These are phyloP conservation scores for Poeciliopsis turrubarensis DNA, from an alignment of 2,113 vertebrate genomes.

Conservation along the genomic window DNA sequence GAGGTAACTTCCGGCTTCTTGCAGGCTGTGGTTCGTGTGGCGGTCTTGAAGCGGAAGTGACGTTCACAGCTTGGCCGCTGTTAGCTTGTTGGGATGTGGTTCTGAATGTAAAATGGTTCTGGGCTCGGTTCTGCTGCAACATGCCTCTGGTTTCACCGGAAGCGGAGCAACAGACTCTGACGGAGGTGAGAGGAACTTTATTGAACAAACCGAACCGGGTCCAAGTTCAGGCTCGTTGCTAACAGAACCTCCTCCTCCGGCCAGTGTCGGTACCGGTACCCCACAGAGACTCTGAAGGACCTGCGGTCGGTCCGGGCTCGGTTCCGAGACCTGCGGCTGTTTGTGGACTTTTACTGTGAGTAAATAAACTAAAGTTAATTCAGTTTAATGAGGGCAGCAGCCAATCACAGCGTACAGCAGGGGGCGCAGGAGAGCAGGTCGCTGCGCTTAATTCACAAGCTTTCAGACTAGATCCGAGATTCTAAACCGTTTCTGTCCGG, in stretches of 20 bases:
- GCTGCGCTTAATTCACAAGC: too few species aligned
- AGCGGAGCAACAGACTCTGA: conserved; percentile 47
- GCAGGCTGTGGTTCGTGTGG: neutral
- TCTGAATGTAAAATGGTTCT: neutral
- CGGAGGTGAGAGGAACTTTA: conserved; percentile 34
- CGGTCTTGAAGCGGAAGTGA: neutral
- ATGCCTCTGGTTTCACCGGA: conserved; percentile 40
- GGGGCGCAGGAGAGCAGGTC: too few species aligned
- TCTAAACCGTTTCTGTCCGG: too few species aligned
- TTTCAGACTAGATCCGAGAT: too few species aligned
- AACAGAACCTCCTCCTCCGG: neutral
- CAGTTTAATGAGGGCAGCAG: too few species aligned
- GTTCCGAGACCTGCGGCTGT: conserved; percentile 72
- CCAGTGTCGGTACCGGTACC: conserved; percentile 73
- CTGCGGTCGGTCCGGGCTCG: conserved; percentile 51
- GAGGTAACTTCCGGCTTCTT: too few species aligned
- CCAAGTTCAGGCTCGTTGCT: neutral
- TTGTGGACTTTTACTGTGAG: conserved; percentile 78
- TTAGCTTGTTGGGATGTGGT: neutral
- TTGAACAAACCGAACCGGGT: neutral
- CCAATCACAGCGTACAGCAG: too few species aligned
- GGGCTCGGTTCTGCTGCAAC: neutral
- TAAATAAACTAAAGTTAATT: conserved; percentile 14
- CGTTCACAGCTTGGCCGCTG: neutral
- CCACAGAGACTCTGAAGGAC: conserved; percentile 64